Percentiles rank a stretch among this genome's conserved stretches.
Evolutionary conservation across 2,797 vertebrate genomes (phyloP).

Genomic region (Pristis pectinata): DNA sequence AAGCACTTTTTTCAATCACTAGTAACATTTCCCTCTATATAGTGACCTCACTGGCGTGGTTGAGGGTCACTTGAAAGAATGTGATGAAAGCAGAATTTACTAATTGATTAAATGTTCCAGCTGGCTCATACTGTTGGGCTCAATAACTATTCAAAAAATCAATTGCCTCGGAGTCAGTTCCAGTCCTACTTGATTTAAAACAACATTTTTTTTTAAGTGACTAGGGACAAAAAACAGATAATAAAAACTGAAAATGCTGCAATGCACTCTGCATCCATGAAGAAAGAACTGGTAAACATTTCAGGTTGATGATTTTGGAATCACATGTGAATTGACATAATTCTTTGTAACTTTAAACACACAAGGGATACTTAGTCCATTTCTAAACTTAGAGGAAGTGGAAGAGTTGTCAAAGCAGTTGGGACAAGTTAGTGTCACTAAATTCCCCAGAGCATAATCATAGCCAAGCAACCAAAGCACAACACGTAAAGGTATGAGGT

Average conservation of each 20-base stretch:
- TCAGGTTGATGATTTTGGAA: background rate
- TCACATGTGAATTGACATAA: background rate
- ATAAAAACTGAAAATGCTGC: background rate
- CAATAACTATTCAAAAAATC: constrained; percentile 7
- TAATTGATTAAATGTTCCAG: background rate
- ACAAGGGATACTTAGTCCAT: background rate
- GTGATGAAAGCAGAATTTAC: background rate
- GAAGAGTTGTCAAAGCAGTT: background rate
- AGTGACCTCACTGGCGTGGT: background rate
- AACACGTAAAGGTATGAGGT: background rate
- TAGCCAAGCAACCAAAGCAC: background rate
- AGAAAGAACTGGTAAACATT: background rate
- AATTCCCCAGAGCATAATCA: background rate
- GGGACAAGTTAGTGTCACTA: background rate
- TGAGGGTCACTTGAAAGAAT: background rate
- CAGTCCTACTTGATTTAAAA: background rate
- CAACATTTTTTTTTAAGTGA: background rate
- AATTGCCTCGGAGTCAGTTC: background rate
- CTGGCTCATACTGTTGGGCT: no score
- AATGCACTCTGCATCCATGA: background rate
- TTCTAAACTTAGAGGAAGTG: background rate
- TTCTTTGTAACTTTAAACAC: background rate
- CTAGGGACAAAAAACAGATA: background rate
- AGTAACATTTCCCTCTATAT: background rate
- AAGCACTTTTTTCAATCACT: background rate